Base-by-base conservation (phyloP, 2,113 vertebrate species). In the Asarcornis scutulata region DNA sequence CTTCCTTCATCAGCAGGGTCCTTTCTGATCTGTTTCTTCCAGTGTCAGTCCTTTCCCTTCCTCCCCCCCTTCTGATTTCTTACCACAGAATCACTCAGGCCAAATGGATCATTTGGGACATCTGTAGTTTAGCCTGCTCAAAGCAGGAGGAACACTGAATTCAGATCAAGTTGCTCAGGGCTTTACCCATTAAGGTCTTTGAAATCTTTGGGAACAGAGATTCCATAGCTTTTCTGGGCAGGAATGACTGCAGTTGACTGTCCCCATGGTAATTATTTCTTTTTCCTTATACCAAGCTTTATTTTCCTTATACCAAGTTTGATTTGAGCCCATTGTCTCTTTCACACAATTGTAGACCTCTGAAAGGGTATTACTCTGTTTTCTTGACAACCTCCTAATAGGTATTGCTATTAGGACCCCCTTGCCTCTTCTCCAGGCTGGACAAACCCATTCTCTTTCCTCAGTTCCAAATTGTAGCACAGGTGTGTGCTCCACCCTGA, bases 401-500 rank as follows among this genome's bases (percentile, higher is more conserved):
- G n/a, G 6, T 59, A 69, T 13, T 67, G n/a, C 32, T 71, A 1
- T 42, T 52, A 67, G 50, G 38, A 83, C 7, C 2, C 22, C 8
- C 11, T 0, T 1, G 42, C 18, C 12, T 59, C 44, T 62, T 86
- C 27, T 80, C 26, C 36, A 55, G 53, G 8, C 6, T 48, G 26
- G 48, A 59, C 7, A 89, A 87, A 73, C 3, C 7, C 17, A 18
- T n/a, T 72, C 53, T 42, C 13, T 72, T 63, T 42, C 13, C 14
- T 68, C 48, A 73, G 53, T 8, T 21, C 1, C 31, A 68, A 15
- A 29, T 48, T 1, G 0, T 1, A 55, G 15, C 11, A 13, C 29
- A 68, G 36, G 26, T 0, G 0, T 23, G 10, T 69, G 29, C 56
- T 83, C 17, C 34, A 77, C 11, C 14, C 11, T 9, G 0, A 53